phyloP scores from a whole-genome alignment of 2,888 invertebrate species.

The Phalera bucephala region DNA sequence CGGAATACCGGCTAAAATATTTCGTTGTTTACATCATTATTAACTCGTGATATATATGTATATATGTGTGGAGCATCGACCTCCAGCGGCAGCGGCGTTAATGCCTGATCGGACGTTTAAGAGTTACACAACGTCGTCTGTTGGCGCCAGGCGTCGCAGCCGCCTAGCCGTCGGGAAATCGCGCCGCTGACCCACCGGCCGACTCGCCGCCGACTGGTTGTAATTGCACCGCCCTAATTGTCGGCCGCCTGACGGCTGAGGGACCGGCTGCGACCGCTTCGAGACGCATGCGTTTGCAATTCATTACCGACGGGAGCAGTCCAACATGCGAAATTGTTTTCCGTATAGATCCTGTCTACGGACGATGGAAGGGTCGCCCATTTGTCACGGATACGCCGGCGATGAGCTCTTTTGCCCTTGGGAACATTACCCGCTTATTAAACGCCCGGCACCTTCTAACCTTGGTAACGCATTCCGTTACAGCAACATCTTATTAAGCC shows the following conservation, averaged over 20 bases:
- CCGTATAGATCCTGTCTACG: slow-evolving; percentile 67
- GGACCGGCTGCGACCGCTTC: slow-evolving; percentile 45
- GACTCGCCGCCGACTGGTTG: slow-evolving; percentile 62
- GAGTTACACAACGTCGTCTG: slow-evolving; percentile 68
- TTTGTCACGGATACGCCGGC: slow-evolving; percentile 55
- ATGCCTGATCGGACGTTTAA: slow-evolving; percentile 63
- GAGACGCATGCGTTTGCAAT: slow-evolving; percentile 64
- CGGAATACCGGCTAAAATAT: slow-evolving; percentile 34
- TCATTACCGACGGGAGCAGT: slow-evolving; percentile 55
- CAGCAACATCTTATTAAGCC: slow-evolving; percentile 33
- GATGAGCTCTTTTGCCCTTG: slow-evolving; percentile 54
- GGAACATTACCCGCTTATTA: slow-evolving; percentile 34
- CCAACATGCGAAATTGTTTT: slow-evolving; percentile 71
- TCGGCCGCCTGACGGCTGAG: slow-evolving; percentile 56
- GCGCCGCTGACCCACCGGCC: slow-evolving; percentile 77
- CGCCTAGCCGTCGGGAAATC: slow-evolving; percentile 70
- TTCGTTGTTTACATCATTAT: slow-evolving; percentile 40
- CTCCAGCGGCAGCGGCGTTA: slow-evolving; percentile 59
- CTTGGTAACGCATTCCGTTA: slow-evolving; percentile 47
- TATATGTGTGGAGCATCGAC: slow-evolving; percentile 68
- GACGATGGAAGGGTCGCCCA: slow-evolving; percentile 52
- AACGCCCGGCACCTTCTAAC: slow-evolving; percentile 27
- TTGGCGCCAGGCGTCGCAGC: slow-evolving; percentile 73
- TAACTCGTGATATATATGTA: slow-evolving; percentile 32
- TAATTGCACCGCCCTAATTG: slow-evolving; percentile 79